Evolutionary conservation across 2,888 invertebrate species (phyloP), one percentile per base, ranked within the genome.

Genomic region (Thera britannica): DNA sequence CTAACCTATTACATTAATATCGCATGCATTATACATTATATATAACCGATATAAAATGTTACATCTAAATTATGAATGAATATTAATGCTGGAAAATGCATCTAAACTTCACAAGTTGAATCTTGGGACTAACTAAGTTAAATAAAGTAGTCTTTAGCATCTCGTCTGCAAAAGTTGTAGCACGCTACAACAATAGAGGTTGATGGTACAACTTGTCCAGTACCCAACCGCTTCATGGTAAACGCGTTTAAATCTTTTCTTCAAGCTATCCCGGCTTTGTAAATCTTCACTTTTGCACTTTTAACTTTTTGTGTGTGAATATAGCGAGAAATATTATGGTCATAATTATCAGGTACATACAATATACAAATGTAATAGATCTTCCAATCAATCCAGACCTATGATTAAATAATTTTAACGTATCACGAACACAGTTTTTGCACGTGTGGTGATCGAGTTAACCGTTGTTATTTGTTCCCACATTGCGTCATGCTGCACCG

Each of bases 1-100:
- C 84, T 88, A 88, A 86, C 75, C 70, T 85, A 85, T 85, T 83
- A 85, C 58, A 66, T 55, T 68, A 59, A 63, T 69, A 59, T 80
- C 75, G 77, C 80, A 78, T 68, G 67, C 67, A 68, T 71, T 74
- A 62, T 76, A 77, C 73, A 78, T 72, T 72, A 60, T 76, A 77
- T 72, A 60, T 76, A 77, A 73, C 78, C 57, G 61, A 65, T 64
- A 54, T 64, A 56, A 48, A 65, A 67, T 60, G 46, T 58, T 59
- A 62, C 57, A 67, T 63, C 55, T 56, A 46, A 52, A 59, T 62
- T 62, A 54, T 49, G 34, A 56, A 7, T 36, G 52, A 23, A 56
- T 41, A 34, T 34, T 44, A 48, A 68, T 48, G 55, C 34, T 62
- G 4, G n/a, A 35, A 56, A 65, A 62, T 65, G 61, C 64, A 61